phyloP scores from a whole-genome alignment of 2,113 vertebrate genomes.

The Ondatra zibethicus region DNA sequence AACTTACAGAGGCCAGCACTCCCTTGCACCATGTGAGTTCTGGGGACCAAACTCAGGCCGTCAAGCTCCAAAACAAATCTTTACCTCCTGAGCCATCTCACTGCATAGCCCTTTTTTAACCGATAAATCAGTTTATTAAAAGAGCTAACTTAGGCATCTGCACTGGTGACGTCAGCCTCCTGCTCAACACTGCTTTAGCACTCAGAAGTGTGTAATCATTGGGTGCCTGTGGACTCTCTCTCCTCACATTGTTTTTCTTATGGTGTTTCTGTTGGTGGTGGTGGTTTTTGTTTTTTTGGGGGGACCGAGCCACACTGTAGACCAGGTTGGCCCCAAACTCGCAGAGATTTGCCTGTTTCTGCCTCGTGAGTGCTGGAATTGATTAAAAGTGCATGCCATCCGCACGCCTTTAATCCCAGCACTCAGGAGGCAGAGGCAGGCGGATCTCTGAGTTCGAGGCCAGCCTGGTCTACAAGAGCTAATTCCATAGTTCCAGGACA shows the following conservation, averaged over 20 bases:
- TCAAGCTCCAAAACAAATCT: neutral
- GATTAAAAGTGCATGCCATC: neutral
- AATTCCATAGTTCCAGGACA: no score
- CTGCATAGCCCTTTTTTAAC: neutral
- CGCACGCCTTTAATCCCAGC: no score
- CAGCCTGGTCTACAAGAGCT: no score
- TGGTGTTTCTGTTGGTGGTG: neutral
- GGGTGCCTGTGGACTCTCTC: neutral
- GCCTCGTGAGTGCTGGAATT: neutral
- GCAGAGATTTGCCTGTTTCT: neutral
- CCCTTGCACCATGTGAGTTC: neutral
- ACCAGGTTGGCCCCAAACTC: neutral
- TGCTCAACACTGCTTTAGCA: neutral
- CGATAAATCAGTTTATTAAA: neutral
- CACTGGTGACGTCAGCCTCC: neutral
- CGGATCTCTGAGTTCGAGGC: no score
- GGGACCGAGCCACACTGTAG: neutral
- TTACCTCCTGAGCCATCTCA: neutral
- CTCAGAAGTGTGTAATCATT: neutral
- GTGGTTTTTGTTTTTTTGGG: neutral
- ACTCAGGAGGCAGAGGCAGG: no score
- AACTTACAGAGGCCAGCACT: neutral
- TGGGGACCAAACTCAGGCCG: neutral
- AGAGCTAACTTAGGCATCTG: neutral
- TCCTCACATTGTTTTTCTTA: neutral